A percentile compares a stretch with the other conserved stretches of the same genome.
These are phyloP conservation scores for Adelosebastes latens DNA, from an alignment of 2,797 vertebrate genomes.

Conservation along the genomic window DNA sequence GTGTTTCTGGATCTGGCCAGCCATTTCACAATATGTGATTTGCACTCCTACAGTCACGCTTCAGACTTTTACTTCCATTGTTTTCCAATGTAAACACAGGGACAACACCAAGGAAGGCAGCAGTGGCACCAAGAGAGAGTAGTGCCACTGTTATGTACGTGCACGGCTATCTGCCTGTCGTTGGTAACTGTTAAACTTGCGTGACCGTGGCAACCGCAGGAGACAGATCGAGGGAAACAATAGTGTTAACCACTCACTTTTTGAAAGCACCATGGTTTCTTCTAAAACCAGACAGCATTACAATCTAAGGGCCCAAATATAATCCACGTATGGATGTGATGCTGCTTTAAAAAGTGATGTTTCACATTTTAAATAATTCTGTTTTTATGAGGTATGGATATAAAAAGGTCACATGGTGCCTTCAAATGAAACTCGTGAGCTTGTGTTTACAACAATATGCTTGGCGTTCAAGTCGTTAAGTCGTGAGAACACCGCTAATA, in stretches of 20 bases:
- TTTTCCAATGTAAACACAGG: slow-evolving; percentile 25
- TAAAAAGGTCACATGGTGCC: not conserved
- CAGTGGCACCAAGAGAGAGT: not conserved
- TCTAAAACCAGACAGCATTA: not conserved
- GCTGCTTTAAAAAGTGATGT: not conserved
- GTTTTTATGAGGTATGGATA: not conserved
- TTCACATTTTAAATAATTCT: not conserved
- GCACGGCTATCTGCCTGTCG: not conserved
- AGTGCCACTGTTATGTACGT: not conserved
- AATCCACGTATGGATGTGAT: not conserved
- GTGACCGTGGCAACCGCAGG: not conserved
- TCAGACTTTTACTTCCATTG: not conserved
- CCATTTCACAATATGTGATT: slow-evolving; percentile 1
- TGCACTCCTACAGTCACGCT: not conserved
- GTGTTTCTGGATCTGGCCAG: not conserved
- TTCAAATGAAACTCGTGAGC: too few species aligned
- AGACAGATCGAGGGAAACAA: not conserved
- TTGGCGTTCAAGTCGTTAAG: too few species aligned
- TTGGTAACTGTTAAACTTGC: not conserved
- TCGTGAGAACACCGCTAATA: too few species aligned
- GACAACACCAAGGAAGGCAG: not conserved
- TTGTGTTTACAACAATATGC: too few species aligned
- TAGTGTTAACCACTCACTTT: not conserved
- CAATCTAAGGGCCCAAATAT: not conserved
- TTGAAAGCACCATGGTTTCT: not conserved